A percentile compares a stretch with the other conserved stretches of the same genome.
These are phyloP conservation scores for Crax fasciolata DNA, from an alignment of 2,797 vertebrate genomes.

Conservation along the genomic window DNA sequence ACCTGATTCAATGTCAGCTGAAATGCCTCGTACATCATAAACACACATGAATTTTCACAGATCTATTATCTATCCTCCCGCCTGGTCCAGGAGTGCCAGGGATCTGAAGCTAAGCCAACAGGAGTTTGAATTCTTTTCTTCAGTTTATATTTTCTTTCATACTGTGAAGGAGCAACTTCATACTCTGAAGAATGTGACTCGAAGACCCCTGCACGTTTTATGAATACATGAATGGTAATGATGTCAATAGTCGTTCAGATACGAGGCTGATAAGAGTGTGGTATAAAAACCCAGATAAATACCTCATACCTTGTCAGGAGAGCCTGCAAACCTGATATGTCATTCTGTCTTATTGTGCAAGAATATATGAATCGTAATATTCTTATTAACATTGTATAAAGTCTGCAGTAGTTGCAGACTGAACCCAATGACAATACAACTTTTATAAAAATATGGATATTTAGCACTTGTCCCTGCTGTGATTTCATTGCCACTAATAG, in stretches of 20 bases:
- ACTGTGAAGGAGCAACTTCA: background rate
- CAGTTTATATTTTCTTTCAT: constrained; percentile 29
- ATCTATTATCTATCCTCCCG: constrained; percentile 67
- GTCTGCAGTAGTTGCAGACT: constrained; percentile 51
- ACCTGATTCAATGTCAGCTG: constrained; percentile 84
- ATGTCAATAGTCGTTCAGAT: constrained; percentile 69
- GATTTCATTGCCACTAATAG: constrained; percentile 51
- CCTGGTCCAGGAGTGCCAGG: background rate
- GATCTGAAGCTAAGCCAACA: constrained; percentile 19
- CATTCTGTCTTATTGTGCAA: constrained; percentile 73
- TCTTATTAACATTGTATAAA: constrained; percentile 72
- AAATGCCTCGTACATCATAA: constrained; percentile 82
- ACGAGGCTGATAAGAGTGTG: constrained; percentile 50
- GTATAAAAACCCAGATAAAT: constrained; percentile 69
- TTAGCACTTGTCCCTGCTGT: constrained; percentile 51
- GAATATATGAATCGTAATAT: constrained; percentile 78
- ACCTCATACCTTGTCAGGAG: constrained; percentile 72
- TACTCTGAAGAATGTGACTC: background rate
- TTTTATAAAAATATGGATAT: constrained; percentile 50
- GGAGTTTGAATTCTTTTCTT: background rate
- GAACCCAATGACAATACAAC: constrained; percentile 32
- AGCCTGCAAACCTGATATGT: constrained; percentile 73
- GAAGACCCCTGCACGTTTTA: constrained; percentile 47
- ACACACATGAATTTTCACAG: constrained; percentile 52
- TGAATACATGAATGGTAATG: constrained; percentile 74